These are phyloP conservation scores for Mycteria americana DNA, from an alignment of 2,797 vertebrate genomes.

Conservation along the genomic window DNA sequence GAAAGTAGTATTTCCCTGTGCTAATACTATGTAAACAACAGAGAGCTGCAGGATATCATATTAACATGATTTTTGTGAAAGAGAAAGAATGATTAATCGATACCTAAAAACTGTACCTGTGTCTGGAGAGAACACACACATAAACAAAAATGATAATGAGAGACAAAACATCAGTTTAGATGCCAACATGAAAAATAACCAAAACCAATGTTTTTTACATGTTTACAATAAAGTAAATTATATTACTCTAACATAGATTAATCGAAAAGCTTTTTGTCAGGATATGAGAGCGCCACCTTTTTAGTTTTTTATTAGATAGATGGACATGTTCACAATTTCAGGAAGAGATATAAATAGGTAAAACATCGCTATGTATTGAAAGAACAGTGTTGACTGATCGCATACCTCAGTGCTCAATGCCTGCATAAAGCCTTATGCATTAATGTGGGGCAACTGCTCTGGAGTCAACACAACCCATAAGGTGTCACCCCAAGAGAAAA, in stretches of 20 bases:
- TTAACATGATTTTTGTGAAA: not conserved
- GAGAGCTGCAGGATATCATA: not conserved
- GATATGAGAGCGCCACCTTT: not conserved
- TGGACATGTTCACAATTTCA: not conserved
- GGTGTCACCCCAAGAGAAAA: not conserved
- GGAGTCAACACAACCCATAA: not conserved
- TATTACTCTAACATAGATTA: not conserved
- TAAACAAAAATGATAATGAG: not conserved
- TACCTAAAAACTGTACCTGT: not conserved
- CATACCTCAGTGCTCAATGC: not conserved
- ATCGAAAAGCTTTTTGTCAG: not conserved
- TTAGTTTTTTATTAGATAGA: not conserved
- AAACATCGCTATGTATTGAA: not conserved
- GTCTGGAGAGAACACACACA: not conserved
- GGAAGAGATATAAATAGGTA: not conserved
- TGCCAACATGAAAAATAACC: not conserved
- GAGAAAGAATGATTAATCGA: not conserved
- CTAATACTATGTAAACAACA: conserved; percentile 32
- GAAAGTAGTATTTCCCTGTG: conserved; percentile 49
- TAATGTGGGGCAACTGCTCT: not conserved
- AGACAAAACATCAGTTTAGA: not conserved
- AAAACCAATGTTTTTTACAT: not conserved
- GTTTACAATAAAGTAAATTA: not conserved
- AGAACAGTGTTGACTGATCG: not conserved
- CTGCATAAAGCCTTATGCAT: not conserved